Evolutionary conservation across 2,888 invertebrate species (phyloP), one percentile per base, ranked within the genome.

Genomic region (Xestia rhomboidea): DNA sequence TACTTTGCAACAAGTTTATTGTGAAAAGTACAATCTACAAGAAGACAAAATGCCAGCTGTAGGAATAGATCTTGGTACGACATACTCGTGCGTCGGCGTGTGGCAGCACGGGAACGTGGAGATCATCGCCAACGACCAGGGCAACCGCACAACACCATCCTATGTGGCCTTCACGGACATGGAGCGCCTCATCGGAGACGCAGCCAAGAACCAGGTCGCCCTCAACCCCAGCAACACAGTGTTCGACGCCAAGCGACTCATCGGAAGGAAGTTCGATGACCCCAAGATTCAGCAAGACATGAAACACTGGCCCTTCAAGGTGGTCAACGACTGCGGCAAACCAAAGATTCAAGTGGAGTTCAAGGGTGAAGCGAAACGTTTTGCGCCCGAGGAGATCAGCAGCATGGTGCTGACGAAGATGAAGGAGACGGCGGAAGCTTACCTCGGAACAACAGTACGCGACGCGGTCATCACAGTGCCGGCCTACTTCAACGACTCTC

Each of bases 231-330:
- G 91, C 91, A 98, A 98, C 96, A 98, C 98, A 0, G 97, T 98
- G 51, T 98, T 98, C 93, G 97, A 98, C 91, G 97, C 98, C 30
- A 98, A 98, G 90, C 97, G 99, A 85, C 96, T 99, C 81, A 98
- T 99, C 91, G 99, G 99, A 95, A 97, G 98, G 76, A 97, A 97
- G 82, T 98, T 97, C 93, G 97, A 98, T 85, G 98, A 98, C 90
- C 92, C 97, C 0, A 97, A 98, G 88, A 98, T 98, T 63, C 98
- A 98, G 91, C 97, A 97, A 49, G 98, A 99, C 93, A 98, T 98
- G 97, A 98, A 98, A 90, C 98, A 98, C 88, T 99, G 98, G 98
- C 98, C 98, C 2, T 99, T 99, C 95, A 97, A 97, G 88, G 98
- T 98, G 8, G 91, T 98, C 81, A 97, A 94, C 88, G 98, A 98